Evolutionary conservation across 2,888 invertebrate genomes (phyloP), one percentile per base, ranked within the genome.

Genomic region (Keiferia lycopersicella): DNA sequence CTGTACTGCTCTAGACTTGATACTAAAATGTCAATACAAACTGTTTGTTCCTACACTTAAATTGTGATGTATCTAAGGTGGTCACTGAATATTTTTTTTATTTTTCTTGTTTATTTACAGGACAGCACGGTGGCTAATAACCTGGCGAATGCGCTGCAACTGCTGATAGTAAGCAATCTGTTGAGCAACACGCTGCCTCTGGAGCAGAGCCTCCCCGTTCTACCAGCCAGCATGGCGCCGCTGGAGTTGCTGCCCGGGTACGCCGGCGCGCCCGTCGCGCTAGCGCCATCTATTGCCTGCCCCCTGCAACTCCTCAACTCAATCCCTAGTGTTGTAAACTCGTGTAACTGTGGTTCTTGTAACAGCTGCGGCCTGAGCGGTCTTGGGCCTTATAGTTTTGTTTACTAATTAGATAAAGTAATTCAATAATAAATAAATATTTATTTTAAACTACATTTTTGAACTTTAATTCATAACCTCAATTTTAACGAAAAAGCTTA

Each of bases 81-180:
- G n/a, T 6, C 26, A 26, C 3, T 26, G 2, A 26, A 26, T 26
- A 26, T 26, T 26, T 26, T 26, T 26, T 26, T 26, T 26, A 4
- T 26, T 26, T 8, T 4, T 34, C 1, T 34, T 8, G 10, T 34
- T 34, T 8, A 34, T 10, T 34, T 8, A 10, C 85, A 87, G 66
- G 89, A 89, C 18, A 84, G 83, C 58, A 80, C 83, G 1, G 87
- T 89, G 0, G 87, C 88, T 0, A 88, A 83, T 59, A 89, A 83
- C 58, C 64, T 90, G 30, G 89, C 88, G 0, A 88, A 89, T 66
- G 83, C 87, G 0, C 68, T 90, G 3, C 89, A 90, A 56, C 69
- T 90, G 20, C 63, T 90, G 0, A 82, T 89, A 0, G 89, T 90
- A 0, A 87, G 87, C 70, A 89, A 84, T 61, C 67, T 89, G 1